Conservation (phyloP, 2,888 invertebrate genomes). For the Clusia tigrina region DNA sequence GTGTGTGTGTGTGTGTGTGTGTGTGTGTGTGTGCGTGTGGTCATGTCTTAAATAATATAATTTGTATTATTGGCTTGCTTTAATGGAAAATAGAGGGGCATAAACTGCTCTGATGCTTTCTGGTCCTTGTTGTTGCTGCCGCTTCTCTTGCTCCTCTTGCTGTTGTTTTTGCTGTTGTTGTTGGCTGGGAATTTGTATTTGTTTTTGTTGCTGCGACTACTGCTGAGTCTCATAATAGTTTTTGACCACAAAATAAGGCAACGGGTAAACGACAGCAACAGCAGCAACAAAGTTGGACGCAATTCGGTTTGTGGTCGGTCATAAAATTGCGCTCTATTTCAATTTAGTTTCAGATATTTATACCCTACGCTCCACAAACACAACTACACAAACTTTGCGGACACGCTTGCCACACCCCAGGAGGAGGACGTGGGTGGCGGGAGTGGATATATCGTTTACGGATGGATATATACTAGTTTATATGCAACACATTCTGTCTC, state of each 20-base stretch:
- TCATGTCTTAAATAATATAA: not conserved
- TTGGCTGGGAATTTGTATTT: slow-evolving; percentile 15
- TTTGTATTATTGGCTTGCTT: slow-evolving; percentile 4
- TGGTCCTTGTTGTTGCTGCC: slow-evolving; percentile 36
- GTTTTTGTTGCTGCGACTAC: slow-evolving; percentile 45
- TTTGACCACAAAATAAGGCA: slow-evolving; percentile 52
- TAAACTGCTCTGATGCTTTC: slow-evolving; percentile 32
- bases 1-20: slow-evolving; percentile 25
- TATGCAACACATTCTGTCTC: too few species aligned
- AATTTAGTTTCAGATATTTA: too few species aligned
- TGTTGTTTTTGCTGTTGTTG: slow-evolving; percentile 44
- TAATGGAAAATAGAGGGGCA: not conserved
- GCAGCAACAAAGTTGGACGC: not conserved
- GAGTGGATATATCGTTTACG: too few species aligned
- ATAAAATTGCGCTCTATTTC: not conserved
- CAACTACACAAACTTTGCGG: too few species aligned
- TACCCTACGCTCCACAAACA: too few species aligned
- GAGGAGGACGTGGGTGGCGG: too few species aligned
- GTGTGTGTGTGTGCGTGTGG: slow-evolving; percentile 22
- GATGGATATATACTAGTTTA: too few species aligned
- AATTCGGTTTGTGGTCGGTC: not conserved
- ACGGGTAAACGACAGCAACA: not conserved
- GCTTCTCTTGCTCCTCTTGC: slow-evolving; percentile 44
- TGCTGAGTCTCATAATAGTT: slow-evolving; percentile 52
- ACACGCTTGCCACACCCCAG: too few species aligned